Evolutionary conservation across 2,888 invertebrate species (phyloP).

Genomic region (Sarcophaga rosellei): DNA sequence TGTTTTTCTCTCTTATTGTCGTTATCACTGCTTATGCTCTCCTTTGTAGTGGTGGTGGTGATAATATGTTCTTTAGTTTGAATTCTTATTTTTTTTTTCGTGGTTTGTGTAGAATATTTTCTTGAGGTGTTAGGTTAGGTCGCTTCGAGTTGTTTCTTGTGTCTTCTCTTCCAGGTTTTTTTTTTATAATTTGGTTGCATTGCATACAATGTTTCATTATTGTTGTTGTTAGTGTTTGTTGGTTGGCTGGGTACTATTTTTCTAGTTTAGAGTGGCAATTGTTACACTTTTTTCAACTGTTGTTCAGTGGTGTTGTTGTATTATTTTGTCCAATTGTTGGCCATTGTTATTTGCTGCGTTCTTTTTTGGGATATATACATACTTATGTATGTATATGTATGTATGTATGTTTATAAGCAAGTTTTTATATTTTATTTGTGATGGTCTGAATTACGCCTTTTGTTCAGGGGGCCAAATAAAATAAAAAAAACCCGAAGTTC

Average conservation of each 20-base stretch:
- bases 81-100: constrained; percentile 27
- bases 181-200: not conserved
- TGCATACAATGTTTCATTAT: not conserved
- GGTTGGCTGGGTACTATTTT: constrained; percentile 52
- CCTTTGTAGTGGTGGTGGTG: constrained; percentile 25
- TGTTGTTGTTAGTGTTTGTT: constrained; percentile 35
- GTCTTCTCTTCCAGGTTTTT: not conserved
- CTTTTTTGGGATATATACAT: constrained; percentile 20
- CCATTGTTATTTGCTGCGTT: constrained; percentile 59
- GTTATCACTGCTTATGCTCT: constrained; percentile 1
- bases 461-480: constrained; percentile 25
- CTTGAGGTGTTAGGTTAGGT: constrained; percentile 58
- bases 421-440: constrained; percentile 40
- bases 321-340: constrained; percentile 49
- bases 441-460: constrained; percentile 16
- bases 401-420: not conserved
- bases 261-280: constrained; percentile 57
- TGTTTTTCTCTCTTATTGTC: constrained; percentile 31
- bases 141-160: not conserved
- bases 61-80: constrained; percentile 57
- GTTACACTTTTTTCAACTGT: constrained; percentile 50
- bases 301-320: not conserved
- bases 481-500: constrained; percentile 53
- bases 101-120: constrained; percentile 39
- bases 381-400: not conserved